A percentile compares a stretch with the other conserved stretches of the same genome.
Evolutionary conservation across 30 jellyfish, hydroid and myxozoan genomes (phyloP).

Genomic region (Aurelia sp.): DNA sequence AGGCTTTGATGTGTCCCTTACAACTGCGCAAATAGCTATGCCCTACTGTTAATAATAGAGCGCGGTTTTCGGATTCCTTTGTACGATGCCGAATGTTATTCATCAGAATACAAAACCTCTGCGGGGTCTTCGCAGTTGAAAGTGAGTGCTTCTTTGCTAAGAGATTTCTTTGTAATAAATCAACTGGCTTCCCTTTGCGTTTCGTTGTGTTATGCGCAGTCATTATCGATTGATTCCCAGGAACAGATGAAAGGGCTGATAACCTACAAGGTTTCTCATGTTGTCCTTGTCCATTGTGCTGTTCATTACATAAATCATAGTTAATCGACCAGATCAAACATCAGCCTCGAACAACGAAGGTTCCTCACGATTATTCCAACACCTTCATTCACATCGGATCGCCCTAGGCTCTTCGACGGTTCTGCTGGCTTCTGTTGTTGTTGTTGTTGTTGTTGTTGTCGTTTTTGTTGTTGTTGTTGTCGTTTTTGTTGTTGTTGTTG

Average conservation of each 20-base stretch:
- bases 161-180: not conserved
- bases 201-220: not conserved
- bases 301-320: no score
- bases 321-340: no score
- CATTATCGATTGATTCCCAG: not conserved
- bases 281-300: no score
- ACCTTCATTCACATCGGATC: no score
- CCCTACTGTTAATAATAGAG: slow-evolving; percentile 18
- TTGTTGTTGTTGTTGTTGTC: no score
- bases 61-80: slow-evolving; percentile 20
- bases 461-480: no score
- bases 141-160: not conserved
- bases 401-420: no score
- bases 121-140: slow-evolving; percentile 1
- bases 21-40: slow-evolving; percentile 7
- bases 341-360: no score
- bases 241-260: not conserved
- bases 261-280: no score
- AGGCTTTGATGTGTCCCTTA: slow-evolving; percentile 36
- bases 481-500: no score
- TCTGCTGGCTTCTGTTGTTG: no score
- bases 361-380: no score
- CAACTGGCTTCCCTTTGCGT: slow-evolving; percentile 2
- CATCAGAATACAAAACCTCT: slow-evolving; percentile 9
- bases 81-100: slow-evolving; percentile 19